A percentile compares a stretch with the other conserved stretches of the same genome.
Evolutionary conservation across 2,797 vertebrate genomes (phyloP).

Genomic region (Botia almorhae): DNA sequence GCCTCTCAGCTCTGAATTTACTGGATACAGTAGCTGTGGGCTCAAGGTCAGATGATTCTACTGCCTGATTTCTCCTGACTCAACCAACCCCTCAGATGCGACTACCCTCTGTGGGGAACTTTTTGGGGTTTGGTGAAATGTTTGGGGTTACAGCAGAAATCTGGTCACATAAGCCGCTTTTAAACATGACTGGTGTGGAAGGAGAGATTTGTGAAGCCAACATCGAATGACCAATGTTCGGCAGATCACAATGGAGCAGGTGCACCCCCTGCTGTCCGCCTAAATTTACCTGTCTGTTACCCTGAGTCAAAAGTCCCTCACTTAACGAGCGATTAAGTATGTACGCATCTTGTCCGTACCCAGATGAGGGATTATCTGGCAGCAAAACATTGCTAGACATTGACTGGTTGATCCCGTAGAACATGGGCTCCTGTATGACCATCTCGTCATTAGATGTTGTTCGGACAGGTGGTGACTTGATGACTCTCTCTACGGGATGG

Average conservation of each 20-base stretch:
- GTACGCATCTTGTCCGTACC: background rate
- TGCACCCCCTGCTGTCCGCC: too few species aligned
- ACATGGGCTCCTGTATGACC: background rate
- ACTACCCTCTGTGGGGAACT: slow-evolving; percentile 4
- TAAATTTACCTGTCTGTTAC: too few species aligned
- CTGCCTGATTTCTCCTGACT: background rate
- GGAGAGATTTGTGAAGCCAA: background rate
- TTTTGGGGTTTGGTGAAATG: background rate
- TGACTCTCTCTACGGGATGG: background rate
- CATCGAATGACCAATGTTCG: too few species aligned
- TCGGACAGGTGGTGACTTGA: background rate
- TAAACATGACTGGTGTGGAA: background rate
- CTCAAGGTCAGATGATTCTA: too few species aligned
- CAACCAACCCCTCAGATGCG: background rate
- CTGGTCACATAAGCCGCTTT: background rate
- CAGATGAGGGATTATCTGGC: background rate
- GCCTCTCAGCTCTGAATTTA: background rate
- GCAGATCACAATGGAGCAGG: too few species aligned
- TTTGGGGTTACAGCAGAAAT: background rate
- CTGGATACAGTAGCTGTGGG: background rate
- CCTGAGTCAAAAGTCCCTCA: background rate
- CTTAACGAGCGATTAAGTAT: background rate
- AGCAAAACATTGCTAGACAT: background rate
- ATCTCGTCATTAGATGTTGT: background rate
- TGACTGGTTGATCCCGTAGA: background rate